Evolutionary conservation across 2,113 vertebrate species (phyloP), one percentile per base, ranked within the genome.

Genomic region (Pygoscelis adeliae): DNA sequence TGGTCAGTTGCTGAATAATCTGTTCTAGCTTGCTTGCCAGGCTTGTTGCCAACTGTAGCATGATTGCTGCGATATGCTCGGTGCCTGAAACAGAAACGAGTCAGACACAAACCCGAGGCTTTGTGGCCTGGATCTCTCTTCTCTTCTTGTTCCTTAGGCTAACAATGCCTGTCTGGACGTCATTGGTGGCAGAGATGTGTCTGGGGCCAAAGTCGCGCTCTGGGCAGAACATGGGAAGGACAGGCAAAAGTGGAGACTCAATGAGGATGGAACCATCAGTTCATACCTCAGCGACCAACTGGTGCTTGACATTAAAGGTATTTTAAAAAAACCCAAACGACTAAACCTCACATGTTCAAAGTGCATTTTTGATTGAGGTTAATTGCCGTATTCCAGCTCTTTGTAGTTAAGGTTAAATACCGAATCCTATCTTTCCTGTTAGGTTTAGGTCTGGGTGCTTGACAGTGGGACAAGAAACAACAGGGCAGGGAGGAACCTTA

Each of bases 251-350:
- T 99, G 99, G 99, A 98, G 97, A 56, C 73, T 98, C 52, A 98
- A 98, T 20, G 96, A 98, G 74, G 97, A 99, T 14, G 98, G 99
- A 83, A 99, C 98, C 42, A 98, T 99, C 96, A 98, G 97, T 46
- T 98, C 98, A 20, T 98, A 98, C 89, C 98, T 99, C 89, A 98
- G 98, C 14, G 97, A 98, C 26, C 97, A 98, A 15, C 98, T 99
- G 52, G 98, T 99, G 83, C 98, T 99, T 52, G 99, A 99, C 87
- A 87, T 98, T 53, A 99, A 98, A 99, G 99, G 99, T 99, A 97
- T 59, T 40, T 15, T 9, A 34, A 10, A 10, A 42, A 50, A 50
- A 52, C 22, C 22, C 21, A 25, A 47, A 2, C 10, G 15, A 30
- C 17, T 14, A 15, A 81, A 46, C 15, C 32, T 84, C 34, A 19